Percentiles rank a stretch among this genome's conserved stretches.
Conservation (phyloP, 2,113 vertebrate genomes). For the Cryptomyrus ogoouensis region DNA sequence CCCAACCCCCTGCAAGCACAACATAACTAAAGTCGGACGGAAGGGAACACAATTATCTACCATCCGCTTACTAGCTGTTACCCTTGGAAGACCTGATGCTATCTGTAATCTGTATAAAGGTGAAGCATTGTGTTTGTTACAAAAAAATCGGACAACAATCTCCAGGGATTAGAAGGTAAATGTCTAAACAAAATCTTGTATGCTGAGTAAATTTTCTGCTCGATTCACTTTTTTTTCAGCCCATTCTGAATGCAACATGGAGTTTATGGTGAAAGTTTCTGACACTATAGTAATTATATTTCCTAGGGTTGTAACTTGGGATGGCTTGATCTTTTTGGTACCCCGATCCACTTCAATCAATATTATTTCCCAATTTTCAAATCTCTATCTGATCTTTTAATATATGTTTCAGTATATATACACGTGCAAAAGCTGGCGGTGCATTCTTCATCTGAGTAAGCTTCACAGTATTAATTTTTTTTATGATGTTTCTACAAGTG, state of each 20-base stretch:
- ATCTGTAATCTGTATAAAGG: constrained; percentile 33
- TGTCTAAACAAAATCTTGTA: neutral
- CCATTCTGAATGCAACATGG: neutral
- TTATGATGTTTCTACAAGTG: neutral
- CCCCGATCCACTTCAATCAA: neutral
- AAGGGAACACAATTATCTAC: neutral
- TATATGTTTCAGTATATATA: neutral
- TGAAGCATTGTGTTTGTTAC: constrained; percentile 25
- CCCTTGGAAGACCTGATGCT: constrained; percentile 17
- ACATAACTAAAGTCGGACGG: neutral
- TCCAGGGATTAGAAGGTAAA: neutral
- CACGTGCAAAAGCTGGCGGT: neutral
- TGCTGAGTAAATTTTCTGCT: neutral
- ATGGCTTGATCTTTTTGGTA: neutral
- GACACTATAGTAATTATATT: neutral
- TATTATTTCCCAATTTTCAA: neutral
- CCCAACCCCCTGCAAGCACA: neutral
- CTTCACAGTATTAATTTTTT: neutral
- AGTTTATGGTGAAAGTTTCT: neutral
- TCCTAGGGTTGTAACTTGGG: neutral
- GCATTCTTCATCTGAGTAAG: neutral
- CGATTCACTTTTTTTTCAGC: neutral
- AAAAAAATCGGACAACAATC: neutral
- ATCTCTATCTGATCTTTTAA: neutral
- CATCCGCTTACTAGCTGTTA: constrained; percentile 18